Base-by-base conservation (phyloP, 2,888 invertebrate genomes). In the Hanleya hanleyi region DNA sequence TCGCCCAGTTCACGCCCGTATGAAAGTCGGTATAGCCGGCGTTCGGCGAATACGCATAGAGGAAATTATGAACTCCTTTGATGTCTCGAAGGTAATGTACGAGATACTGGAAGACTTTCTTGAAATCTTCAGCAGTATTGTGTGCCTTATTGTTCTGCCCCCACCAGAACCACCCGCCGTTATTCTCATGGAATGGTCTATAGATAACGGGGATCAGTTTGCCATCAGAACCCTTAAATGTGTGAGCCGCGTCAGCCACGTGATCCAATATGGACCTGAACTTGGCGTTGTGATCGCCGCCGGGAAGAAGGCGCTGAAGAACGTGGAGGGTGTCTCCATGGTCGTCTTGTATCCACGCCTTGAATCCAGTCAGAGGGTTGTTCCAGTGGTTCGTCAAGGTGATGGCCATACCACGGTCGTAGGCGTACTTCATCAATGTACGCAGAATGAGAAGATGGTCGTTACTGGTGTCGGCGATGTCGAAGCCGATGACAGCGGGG, bases 151-250 rank as follows among this genome's bases (percentile, higher is more conserved):
- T 67, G 32, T 69, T 73, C 7, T 74, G 69, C 12, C 79, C 78
- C 78, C 79, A 81, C 73, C 77, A 81, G 70, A 81, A 79, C 80
- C 77, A 79, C 26, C 61, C 67, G 1, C 80, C 80, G 50, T 79
- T 77, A 70, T 77, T 76, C 68, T 81, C 80, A 50, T 81, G 79
- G n/a, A 75, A 73, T 1, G 76, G 75, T 26, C 79, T 70, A 64
- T 73, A 79, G 12, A 81, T 67, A 12, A 77, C 75, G 0, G 79
- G 74, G 36, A 76, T 74, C 35, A 32, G 70, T 3, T 71, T 67
- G 5, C 77, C 76, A 36, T 71, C 57, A 3, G 70, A 69, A 49
- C 76, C 73, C 41, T 62, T 71, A 6, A 79, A 68, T 22, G 35
- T 64, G 29, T 71, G 66, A 9, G 75, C 57, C 69, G 71, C 75